Evolutionary conservation across 2,888 invertebrate species (phyloP), one percentile per base, ranked within the genome.

Genomic region (Drosophila falleni): DNA sequence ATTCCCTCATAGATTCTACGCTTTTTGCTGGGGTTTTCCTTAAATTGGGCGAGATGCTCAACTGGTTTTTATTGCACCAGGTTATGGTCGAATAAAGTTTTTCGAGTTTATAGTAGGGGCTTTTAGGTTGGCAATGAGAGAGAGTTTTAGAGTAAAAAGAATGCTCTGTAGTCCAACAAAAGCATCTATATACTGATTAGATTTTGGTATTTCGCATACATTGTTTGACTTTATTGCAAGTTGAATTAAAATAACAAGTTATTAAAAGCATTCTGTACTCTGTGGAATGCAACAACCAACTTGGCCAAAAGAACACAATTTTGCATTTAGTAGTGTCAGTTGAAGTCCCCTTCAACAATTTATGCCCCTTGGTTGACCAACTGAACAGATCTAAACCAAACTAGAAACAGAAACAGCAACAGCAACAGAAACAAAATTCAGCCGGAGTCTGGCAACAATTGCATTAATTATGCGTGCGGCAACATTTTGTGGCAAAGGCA

Each of bases 401-500:
- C 51, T 10, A 15, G 42, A 64, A 74, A 53, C 8, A 26, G 54
- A 60, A 62, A 46, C 54, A 56, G n/a, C n/a, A n/a, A n/a, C n/a
- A n/a, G n/a, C 33, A 71, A 53, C 55, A 53, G 35, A 60, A 62
- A 46, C 54, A 56, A 35, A 44, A 41, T 33, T 50, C 35, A 10
- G 29, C 4, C 49, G 53, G 63, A 59, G 61, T 46, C 74, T 78
- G 87, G 61, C 82, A 78, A 88, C 85, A 89, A 89, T 89, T 80
- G 85, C 83, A 83, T 89, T 83, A 83, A 83, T 87, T 83, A 89
- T 87, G 87, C 74, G 81, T 87, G 89, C 58, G 63, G 78, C 81
- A 49, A 60, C 72, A 66, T 68, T 81, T 78, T 78, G 74, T 62
- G 79, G 79, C 79, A 78, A 68, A 65, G 76, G 71, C 65, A 58